Percentiles rank a stretch among this genome's conserved stretches.
Evolutionary conservation across 2,113 vertebrate species (phyloP).

Genomic region (Sinocyclocheilus anophthalmus): DNA sequence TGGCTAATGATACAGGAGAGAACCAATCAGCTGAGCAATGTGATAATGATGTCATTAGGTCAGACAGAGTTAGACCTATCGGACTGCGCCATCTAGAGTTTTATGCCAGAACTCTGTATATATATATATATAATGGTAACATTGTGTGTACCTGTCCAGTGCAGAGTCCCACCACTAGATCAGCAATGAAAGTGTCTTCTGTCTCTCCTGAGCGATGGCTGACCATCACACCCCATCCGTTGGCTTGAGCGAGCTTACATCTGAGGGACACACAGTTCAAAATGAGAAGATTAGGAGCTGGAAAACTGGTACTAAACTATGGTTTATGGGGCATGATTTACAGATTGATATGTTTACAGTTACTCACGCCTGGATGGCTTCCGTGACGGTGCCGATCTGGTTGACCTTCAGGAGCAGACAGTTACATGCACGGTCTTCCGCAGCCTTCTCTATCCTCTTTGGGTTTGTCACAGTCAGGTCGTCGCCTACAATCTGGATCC

Average conservation of each 20-base stretch:
- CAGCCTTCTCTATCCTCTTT: conserved; percentile 89
- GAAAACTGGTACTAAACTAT: background rate
- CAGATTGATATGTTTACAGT: too few species aligned
- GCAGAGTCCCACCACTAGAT: conserved; percentile 80
- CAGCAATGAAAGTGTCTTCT: conserved; percentile 80
- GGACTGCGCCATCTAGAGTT: too few species aligned
- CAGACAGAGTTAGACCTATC: too few species aligned
- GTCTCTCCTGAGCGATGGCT: conserved; percentile 80
- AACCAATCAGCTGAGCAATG: too few species aligned
- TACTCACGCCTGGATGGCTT: conserved; percentile 92
- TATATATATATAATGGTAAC: too few species aligned
- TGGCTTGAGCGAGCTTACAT: conserved; percentile 78
- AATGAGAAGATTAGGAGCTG: background rate
- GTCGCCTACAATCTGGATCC: conserved; percentile 94
- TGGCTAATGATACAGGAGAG: too few species aligned
- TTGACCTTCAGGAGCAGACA: conserved; percentile 95
- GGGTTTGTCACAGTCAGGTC: conserved; percentile 95
- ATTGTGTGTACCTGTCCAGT: conserved; percentile 73
- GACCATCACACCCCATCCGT: conserved; percentile 81
- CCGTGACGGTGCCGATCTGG: conserved; percentile 92
- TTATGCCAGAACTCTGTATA: too few species aligned
- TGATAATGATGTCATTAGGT: too few species aligned
- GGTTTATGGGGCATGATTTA: background rate
- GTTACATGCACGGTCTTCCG: conserved; percentile 94
- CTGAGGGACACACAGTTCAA: conserved; percentile 52